Evolutionary conservation across 2,888 invertebrate genomes (phyloP), one percentile per base, ranked within the genome.

Genomic region (Tenthredo amoena): DNA sequence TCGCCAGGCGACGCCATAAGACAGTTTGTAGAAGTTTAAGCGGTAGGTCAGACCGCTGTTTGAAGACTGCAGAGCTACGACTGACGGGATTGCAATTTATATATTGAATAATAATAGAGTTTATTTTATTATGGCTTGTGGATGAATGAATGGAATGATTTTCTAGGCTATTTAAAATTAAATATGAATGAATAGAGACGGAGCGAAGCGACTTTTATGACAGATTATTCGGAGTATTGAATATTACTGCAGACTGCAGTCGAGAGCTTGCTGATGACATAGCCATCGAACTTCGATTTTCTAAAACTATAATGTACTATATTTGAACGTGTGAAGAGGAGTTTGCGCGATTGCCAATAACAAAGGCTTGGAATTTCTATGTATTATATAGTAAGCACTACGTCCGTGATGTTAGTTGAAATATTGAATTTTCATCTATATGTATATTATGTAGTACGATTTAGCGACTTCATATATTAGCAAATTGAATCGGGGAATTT

Each of bases 321-420:
- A 55, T 68, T 68, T 68, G 68, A 68, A 68, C 68, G 31, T 26
- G 68, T 31, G 9, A 68, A 68, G 68, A 68, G 68, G 31, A 31
- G 68, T 68, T 68, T 68, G 68, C 26, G 31, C 68, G 7, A 68
- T 68, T 68, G 68, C 68, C 68, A 68, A 68, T 68, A 68, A 68
- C 21, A 68, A 68, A 68, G 68, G 10, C 68, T 55, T 7, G 55
- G 55, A 55, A 55, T 55, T 55, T 55, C 55, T 55, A 7, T 55
- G 5, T 55, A n/a, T 55, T 55, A n/a, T 55, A 55, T 55, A 55
- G 18, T 4, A 47, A 15, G n/a, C 1, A 55, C 55, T n/a, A 26
- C 12, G 10, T 3, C 0, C 68, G 31, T 18, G 68, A 31, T 68
- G 15, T 68, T 68, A 68, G 21, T 68, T 31, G 4, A 68, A 31